A percentile compares a stretch with the other conserved stretches of the same genome.
Conservation (phyloP, 1,140 invertebrate genomes). For the Drosophila punjabiensis region DNA sequence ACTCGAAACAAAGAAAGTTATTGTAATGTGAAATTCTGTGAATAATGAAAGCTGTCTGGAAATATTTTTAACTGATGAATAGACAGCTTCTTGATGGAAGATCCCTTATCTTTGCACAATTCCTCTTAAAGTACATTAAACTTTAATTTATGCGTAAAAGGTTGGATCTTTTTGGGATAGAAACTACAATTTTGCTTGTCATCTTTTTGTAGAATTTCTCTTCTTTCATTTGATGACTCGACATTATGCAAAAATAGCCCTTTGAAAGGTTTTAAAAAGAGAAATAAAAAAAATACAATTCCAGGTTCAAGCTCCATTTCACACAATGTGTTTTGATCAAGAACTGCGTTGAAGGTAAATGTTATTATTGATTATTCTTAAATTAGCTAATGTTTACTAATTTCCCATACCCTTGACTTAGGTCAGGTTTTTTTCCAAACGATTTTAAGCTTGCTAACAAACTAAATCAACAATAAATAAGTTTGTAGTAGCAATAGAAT, state of each 20-base stretch:
- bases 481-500: neutral
- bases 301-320: slow-evolving; percentile 2
- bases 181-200: slow-evolving; percentile 19
- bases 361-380: slow-evolving; percentile 15
- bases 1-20: slow-evolving; percentile 40
- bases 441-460: slow-evolving; percentile 28
- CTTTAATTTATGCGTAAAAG: neutral
- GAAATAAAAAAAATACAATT: neutral
- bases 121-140: slow-evolving; percentile 14
- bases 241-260: slow-evolving; percentile 30
- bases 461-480: slow-evolving; percentile 27
- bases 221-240: slow-evolving; percentile 26
- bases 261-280: neutral
- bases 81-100: slow-evolving; percentile 5
- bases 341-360: slow-evolving; percentile 19
- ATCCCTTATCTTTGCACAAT: slow-evolving; percentile 14
- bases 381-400: slow-evolving; percentile 48
- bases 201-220: slow-evolving; percentile 21
- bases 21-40: slow-evolving; percentile 25
- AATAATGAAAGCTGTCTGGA: neutral
- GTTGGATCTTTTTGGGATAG: slow-evolving; percentile 4
- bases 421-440: slow-evolving; percentile 41
- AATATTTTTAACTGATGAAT: slow-evolving; percentile 6
- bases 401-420: slow-evolving; percentile 48
- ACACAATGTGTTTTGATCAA: neutral